Base-by-base conservation (phyloP, 1,140 invertebrate species). In the Drosophila melanica region DNA sequence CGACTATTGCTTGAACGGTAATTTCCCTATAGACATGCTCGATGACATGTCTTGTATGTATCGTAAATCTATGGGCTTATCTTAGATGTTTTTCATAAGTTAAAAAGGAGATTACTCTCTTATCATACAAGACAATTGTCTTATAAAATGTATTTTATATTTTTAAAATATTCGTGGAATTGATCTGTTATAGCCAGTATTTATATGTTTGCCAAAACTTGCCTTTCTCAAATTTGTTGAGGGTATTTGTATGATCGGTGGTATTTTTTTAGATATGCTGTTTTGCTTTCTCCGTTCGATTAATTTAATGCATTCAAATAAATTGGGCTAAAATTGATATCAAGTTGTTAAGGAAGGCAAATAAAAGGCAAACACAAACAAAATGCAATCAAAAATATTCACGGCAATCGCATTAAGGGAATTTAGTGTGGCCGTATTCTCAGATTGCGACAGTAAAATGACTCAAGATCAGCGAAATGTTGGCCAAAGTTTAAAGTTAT, bases 331-430 rank as follows among this genome's bases (percentile, higher is more conserved):
- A 51, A 51, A 57, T 16, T 5, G 39, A 53, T 65, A 39, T 55
- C 11, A 45, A 47, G 14, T 54, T 44, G 35, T 35, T 10, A 35
- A 54, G 41, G 14, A 41, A 50, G 42, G 20, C 50, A 55, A 65
- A 35, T 44, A 37, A 45, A 35, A 11, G 30, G 7, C n/a, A 33
- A 41, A 55, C 23, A 27, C n/a, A 41, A 53, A 62, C 62, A 62
- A 54, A 59, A 62, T 47, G 58, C 50, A 59, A 69, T 54, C 33
- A 62, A 69, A 45, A 16, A 14, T 9, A n/a, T 54, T 54, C 14
- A 65, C 47, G 41, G 18, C 50, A 18, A 35, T 11, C 57, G 33
- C 51, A 48, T 67, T 14, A 37, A 54, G 18, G 10, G 20, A 60
- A 37, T 69, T 54, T 6, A 60, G 48, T 60, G 50, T 45, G 27